Evolutionary conservation across 2,888 invertebrate genomes (phyloP), one percentile per base, ranked within the genome.

Genomic region (Labia minor): DNA sequence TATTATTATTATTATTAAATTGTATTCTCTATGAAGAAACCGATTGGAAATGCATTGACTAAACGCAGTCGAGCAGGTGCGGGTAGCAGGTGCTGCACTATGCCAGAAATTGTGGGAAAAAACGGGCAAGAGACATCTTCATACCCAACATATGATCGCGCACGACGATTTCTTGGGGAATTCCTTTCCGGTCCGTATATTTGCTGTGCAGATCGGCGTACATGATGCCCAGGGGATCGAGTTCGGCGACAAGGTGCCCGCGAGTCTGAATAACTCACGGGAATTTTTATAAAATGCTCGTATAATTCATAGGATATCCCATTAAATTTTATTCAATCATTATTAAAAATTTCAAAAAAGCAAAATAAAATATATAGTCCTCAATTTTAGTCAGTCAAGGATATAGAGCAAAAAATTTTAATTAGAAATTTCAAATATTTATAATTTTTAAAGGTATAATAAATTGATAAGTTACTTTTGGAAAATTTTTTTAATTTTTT

Each of bases 161-260:
- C 74, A 83, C 83, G 75, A 86, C 84, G 75, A 84, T 80, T 74
- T 83, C 81, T 68, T 80, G 81, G 72, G 84, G 81, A 68, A 79
- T 77, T 71, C 82, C 83, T 73, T 79, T 81, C 74, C 81, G 79
- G 73, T 83, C 79, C 72, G 76, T 77, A 73, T 77, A 80, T 75
- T 78, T 77, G 73, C 78, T 77, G 75, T 80, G 79, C 75, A 81
- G 82, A 78, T 84, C 84, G 76, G 85, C 84, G 81, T 86, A 86
- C 80, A 84, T 88, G 82, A 96, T 93, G 82, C 89, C 91, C 78
- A 96, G 86, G 73, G 96, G 95, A 83, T 96, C 95, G 83, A 95
- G 82, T 78, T 90, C 89, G 73, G 95, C 92, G 75, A 92, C 89
- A 81, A 93, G 87, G 83, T 95, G 95, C 77, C 95, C 95, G 80